Base-by-base conservation (phyloP, 2,888 invertebrate species). In the Cyaniris semiargus region DNA sequence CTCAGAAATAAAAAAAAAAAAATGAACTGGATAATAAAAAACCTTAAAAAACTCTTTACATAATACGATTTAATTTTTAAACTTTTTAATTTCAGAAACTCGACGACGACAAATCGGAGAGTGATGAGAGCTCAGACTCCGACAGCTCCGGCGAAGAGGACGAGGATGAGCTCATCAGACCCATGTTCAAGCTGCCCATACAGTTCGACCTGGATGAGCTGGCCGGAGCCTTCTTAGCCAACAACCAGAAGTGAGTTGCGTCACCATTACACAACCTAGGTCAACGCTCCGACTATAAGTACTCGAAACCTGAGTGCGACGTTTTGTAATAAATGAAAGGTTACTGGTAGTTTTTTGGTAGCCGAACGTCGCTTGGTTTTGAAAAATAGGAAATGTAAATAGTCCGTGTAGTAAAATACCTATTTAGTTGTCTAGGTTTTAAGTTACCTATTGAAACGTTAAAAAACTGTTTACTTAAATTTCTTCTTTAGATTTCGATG, bases 151-250 rank as follows among this genome's bases (percentile, higher is more conserved):
- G 94, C 58, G 95, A 95, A 79, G 95, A 94, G 23, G 95, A 94
- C 31, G 95, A 96, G 44, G 94, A 95, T 75, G 95, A 96, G 79
- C 91, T 94, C 81, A 91, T 94, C 80, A 88, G 95, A 74, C 96
- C 89, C 87, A 95, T 90, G 84, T 95, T 96, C 86, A 97, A 96
- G 88, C 91, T 97, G 87, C 97, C 97, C 79, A 95, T 97, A 78
- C 97, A 97, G 88, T 95, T 98, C 86, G 97, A 97, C 90, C 95
- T 97, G 79, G 97, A 97, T 84, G 97, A 97, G 80, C 94, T 97
- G 79, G 97, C 97, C 44, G 96, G 97, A 70, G 97, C 96, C 48
- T 94, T 96, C 87, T 92, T 96, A 83, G 96, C 96, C 81, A 96
- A 96, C 84, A 96, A 95, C 87, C 96, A 96, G 85, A 95, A 96